These are phyloP conservation scores for Microdon myrmicae DNA, from an alignment of 2,888 invertebrate genomes.

Conservation along the genomic window DNA sequence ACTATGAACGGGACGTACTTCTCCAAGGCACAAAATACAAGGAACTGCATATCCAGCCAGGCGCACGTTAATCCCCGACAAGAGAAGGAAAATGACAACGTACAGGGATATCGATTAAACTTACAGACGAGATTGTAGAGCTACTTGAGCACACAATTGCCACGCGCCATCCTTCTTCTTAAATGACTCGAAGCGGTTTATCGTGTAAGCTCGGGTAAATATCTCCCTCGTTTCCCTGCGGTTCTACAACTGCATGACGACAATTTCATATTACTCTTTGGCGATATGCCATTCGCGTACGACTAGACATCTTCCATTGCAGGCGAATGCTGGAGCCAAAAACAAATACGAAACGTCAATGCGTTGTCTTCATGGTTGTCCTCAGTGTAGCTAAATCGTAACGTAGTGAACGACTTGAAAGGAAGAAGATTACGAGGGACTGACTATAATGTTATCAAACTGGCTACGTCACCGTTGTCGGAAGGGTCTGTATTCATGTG, in stretches of 20 bases:
- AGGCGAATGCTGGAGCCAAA: slow-evolving; percentile 33
- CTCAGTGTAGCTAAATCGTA: slow-evolving; percentile 14
- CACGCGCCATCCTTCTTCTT: slow-evolving; percentile 7
- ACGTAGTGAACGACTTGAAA: slow-evolving; percentile 6
- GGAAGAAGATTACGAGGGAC: neutral
- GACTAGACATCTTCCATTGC: slow-evolving; percentile 17
- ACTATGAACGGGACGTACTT: slow-evolving; percentile 11
- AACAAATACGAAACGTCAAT: slow-evolving; percentile 20
- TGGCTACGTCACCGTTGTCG: neutral
- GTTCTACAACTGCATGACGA: slow-evolving; percentile 4
- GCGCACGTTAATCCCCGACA: too few relatives aligned
- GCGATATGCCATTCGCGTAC: slow-evolving; percentile 10
- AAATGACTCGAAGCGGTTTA: slow-evolving; percentile 2
- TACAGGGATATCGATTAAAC: slow-evolving; percentile 22
- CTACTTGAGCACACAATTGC: neutral
- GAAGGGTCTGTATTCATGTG: neutral
- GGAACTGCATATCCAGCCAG: slow-evolving; percentile 6
- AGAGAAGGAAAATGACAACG: slow-evolving; percentile 7
- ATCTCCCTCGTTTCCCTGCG: too few relatives aligned
- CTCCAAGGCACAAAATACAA: slow-evolving; percentile 4
- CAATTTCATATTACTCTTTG: slow-evolving; percentile 2
- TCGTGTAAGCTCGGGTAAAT: slow-evolving; percentile 20
- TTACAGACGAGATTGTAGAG: slow-evolving; percentile 1
- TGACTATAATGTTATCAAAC: slow-evolving; percentile 11
- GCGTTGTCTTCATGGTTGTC: neutral